Conservation (phyloP, 2,888 invertebrate genomes). For the Kryphioiulus occultus region DNA sequence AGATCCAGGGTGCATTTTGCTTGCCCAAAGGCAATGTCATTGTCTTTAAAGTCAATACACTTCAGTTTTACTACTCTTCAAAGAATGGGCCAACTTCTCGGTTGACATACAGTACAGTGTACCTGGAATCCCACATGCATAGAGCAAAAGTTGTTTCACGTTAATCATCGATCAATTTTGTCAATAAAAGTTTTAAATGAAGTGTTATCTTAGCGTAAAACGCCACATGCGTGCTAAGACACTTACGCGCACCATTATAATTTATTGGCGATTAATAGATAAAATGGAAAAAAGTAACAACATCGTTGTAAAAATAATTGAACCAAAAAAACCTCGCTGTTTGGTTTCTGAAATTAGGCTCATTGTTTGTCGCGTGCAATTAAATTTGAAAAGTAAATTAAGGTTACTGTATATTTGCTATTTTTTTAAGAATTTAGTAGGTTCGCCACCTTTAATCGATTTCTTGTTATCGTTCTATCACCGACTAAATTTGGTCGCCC, state of each 20-base stretch:
- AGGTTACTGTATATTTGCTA: neutral
- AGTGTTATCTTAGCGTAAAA: neutral
- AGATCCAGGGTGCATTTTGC: neutral
- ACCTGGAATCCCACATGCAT: neutral
- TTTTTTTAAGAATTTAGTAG: neutral
- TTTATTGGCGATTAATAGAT: neutral
- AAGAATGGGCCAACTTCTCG: neutral
- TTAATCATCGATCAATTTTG: neutral
- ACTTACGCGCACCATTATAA: neutral
- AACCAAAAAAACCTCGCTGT: neutral
- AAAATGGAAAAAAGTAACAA: neutral
- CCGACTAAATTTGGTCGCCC: neutral
- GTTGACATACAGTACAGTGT: too few species aligned
- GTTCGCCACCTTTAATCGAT: neutral
- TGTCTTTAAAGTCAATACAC: constrained; percentile 29
- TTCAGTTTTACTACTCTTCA: neutral
- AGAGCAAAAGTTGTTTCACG: neutral
- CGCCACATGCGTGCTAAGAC: neutral
- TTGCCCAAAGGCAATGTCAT: constrained; percentile 19
- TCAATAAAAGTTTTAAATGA: neutral
- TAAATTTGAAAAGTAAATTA: constrained; percentile 8
- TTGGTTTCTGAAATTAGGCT: neutral
- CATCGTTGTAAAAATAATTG: neutral
- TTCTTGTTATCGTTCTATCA: neutral
- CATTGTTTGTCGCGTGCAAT: neutral